These are phyloP conservation scores for Lochmaea crataegi DNA, from an alignment of 2,888 invertebrate genomes.

Conservation along the genomic window DNA sequence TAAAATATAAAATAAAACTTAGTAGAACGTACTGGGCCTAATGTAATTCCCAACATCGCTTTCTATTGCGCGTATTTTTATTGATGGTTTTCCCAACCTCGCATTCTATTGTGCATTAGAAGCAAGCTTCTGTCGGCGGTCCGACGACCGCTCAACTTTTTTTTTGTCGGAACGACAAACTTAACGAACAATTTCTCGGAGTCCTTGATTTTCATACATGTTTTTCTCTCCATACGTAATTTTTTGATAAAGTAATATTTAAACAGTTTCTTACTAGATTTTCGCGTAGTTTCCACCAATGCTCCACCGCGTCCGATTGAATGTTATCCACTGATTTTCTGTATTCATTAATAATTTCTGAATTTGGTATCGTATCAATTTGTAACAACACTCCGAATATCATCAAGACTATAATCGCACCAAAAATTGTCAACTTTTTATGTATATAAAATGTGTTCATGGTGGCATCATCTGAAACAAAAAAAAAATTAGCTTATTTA, in stretches of 20 bases:
- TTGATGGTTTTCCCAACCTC: too few relatives aligned
- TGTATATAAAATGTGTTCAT: conserved; percentile 19
- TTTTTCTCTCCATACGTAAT: too few relatives aligned
- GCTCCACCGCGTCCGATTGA: conserved; percentile 16
- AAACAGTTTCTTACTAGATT: conserved; percentile 39
- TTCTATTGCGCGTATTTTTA: too few relatives aligned
- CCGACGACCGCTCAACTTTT: too few relatives aligned
- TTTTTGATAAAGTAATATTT: conserved; percentile 1
- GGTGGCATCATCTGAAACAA: conserved; percentile 35
- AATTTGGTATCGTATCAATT: conserved; percentile 4
- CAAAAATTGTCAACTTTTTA: conserved; percentile 14
- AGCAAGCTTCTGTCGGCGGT: too few relatives aligned
- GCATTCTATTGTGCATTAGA: too few relatives aligned
- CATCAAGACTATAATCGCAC: conserved; percentile 1
- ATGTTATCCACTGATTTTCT: conserved; percentile 6
- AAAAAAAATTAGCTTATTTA: neutral
- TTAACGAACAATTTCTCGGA: too few relatives aligned
- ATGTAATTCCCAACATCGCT: too few relatives aligned
- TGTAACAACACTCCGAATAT: conserved; percentile 20
- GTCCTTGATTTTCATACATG: too few relatives aligned
- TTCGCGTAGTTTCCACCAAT: conserved; percentile 40
- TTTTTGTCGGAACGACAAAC: too few relatives aligned
- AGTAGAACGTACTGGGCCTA: too few relatives aligned
- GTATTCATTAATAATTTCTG: neutral
- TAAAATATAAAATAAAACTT: too few relatives aligned